Percentiles rank a stretch among this genome's conserved stretches.
These are phyloP conservation scores for Lasiurus cinereus DNA, from an alignment of 2,113 vertebrate species.

Conservation along the genomic window DNA sequence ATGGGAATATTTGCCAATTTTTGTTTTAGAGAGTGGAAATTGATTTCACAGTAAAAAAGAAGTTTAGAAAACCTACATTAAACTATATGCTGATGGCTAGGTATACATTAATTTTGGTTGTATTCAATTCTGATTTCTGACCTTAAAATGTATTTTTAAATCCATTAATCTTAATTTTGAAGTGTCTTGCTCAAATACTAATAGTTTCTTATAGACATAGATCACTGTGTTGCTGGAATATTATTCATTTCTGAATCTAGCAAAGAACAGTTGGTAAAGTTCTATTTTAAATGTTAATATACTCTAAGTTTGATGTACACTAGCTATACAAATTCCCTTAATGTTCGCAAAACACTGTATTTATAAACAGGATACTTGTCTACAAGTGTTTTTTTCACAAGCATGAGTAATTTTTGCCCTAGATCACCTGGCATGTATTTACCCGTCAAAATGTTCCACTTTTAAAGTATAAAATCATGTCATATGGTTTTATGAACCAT, in stretches of 20 bases:
- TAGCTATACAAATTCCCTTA: not conserved
- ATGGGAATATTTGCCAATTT: not conserved
- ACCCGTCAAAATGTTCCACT: conserved; percentile 69
- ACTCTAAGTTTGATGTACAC: not conserved
- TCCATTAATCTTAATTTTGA: not conserved
- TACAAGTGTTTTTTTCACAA: conserved; percentile 57
- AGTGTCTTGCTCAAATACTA: not conserved
- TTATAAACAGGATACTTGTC: not conserved
- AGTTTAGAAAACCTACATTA: not conserved
- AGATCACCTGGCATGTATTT: conserved; percentile 47
- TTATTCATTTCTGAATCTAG: not conserved
- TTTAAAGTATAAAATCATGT: conserved; percentile 59
- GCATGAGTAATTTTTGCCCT: conserved; percentile 34
- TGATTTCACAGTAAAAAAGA: not conserved
- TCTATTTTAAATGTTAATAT: conserved; percentile 32
- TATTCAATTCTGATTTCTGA: conserved; percentile 13
- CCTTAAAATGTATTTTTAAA: not conserved
- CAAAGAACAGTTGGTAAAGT: not conserved
- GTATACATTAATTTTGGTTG: not conserved
- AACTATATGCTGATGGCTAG: not conserved
- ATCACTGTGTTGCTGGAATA: not conserved
- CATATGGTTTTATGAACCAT: conserved; percentile 67
- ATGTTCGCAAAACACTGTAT: conserved; percentile 7
- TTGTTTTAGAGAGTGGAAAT: not conserved
- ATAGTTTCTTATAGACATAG: not conserved